phyloP scores from a whole-genome alignment of 2,888 invertebrate species.

The Dolichopus griseipennis region DNA sequence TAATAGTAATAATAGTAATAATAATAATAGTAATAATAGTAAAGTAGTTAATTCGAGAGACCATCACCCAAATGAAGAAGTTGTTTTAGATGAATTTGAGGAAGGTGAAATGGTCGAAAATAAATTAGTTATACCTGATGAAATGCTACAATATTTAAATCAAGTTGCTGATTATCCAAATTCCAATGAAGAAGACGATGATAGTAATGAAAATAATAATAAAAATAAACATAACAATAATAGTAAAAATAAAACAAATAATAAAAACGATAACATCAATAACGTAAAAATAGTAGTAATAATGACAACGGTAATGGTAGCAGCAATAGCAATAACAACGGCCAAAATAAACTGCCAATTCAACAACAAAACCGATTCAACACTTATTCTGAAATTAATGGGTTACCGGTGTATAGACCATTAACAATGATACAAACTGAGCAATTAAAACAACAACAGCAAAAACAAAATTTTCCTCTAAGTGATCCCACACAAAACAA shows the following conservation, averaged over 20 bases:
- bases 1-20: too few relatives aligned
- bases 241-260: not conserved
- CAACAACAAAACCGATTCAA: constrained; percentile 16
- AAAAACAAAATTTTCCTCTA: constrained; percentile 1
- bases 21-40: not conserved
- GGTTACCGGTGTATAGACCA: constrained; percentile 9
- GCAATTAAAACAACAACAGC: constrained; percentile 19
- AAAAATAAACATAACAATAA: not conserved
- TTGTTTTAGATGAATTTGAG: constrained; percentile 78
- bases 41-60: constrained; percentile 44
- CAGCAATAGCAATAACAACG: not conserved
- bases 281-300: too few relatives aligned
- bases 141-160: constrained; percentile 90
- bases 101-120: constrained; percentile 90
- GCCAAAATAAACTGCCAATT: not conserved
- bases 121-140: constrained; percentile 89
- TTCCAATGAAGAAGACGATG: constrained; percentile 11
- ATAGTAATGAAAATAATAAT: constrained; percentile 7
- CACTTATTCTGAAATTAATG: not conserved
- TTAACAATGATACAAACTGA: constrained; percentile 23
- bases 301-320: too few relatives aligned
- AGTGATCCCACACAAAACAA: not conserved
- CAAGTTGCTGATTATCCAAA: constrained; percentile 50
- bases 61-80: constrained; percentile 82
- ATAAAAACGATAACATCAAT: not conserved